Evolutionary conservation across 2,797 vertebrate genomes (phyloP).

Genomic region (Gymnothorax javanicus): DNA sequence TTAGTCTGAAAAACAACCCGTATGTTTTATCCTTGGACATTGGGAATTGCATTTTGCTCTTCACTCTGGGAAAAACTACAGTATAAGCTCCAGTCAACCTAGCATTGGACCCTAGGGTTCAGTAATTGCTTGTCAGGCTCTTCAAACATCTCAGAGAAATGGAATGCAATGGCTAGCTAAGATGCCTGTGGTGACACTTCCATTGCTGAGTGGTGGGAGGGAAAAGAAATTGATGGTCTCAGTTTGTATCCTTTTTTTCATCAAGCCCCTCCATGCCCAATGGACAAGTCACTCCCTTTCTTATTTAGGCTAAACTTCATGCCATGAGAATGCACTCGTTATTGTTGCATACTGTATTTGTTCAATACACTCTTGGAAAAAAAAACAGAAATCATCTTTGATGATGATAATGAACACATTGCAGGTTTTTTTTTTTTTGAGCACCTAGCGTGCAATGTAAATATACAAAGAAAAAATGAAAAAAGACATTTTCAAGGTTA

Average conservation of each 20-base stretch:
- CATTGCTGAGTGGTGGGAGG: neutral
- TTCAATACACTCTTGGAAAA: neutral
- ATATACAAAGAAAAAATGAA: neutral
- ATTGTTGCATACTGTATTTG: neutral
- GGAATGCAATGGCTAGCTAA: neutral
- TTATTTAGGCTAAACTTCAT: neutral
- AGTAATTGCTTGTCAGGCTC: constrained; percentile 15
- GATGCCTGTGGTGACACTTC: neutral
- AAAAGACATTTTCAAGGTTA: neutral
- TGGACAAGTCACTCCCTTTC: neutral
- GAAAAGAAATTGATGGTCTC: neutral
- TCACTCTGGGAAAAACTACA: neutral
- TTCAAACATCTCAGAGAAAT: constrained; percentile 2
- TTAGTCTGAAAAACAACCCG: neutral
- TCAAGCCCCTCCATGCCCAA: neutral
- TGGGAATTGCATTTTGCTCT: neutral
- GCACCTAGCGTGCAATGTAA: neutral
- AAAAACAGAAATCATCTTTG: neutral
- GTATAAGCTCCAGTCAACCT: neutral
- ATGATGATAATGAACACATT: neutral
- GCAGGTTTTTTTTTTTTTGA: neutral
- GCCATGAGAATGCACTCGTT: neutral
- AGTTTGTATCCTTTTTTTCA: neutral
- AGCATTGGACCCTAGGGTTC: neutral
- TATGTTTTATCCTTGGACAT: neutral